Evolutionary conservation across 1,140 invertebrate genomes (phyloP), one percentile per base, ranked within the genome.

Genomic region (Lysiphlebus fabarum): DNA sequence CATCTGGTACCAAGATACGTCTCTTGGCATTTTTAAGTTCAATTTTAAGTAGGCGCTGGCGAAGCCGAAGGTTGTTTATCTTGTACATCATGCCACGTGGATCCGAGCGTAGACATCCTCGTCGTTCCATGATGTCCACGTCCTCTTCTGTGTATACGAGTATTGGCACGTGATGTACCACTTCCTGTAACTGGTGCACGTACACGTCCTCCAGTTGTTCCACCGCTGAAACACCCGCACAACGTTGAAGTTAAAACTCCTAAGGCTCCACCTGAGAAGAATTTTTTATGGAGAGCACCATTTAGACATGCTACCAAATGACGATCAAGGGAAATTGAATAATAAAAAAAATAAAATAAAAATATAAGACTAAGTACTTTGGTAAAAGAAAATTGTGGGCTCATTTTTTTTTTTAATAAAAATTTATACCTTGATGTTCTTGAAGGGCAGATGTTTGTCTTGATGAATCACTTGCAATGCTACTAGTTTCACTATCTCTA

Each of bases 401-500:
- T 1, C 2, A 26, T 26, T 26, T 26, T 26, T 26, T 2, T 26
- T 26, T 26, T 26, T 26, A 26, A 26, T n/a, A 17, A 1, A 17
- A 17, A 14, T 42, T 57, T 44, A 67, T 72, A 79, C 77, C 75
- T 72, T 78, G 76, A 65, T 84, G 81, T 58, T 85, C 80, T 70
- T 87, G 80, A 44, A 87, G 81, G 43, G 85, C 79, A 58, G 85
- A 83, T 38, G 87, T 82, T 66, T 86, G 81, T 66, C 88, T 72
- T 51, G 87, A 87, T 48, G 85, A 87, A 62, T 89, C 89, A 7
- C 89, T 91, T 45, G 88, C 88, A 61, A 91, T 85, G 61, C 89
- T 91, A n/a, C 89, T 91, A 45, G 89, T 89, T 67, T 91, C 88
- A 55, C 90, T 91, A 67, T 95, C 92, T 62, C 92, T 77, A 2